Evolutionary conservation across 1,140 invertebrate species (phyloP).

Genomic region (Semibalanus balanoides): DNA sequence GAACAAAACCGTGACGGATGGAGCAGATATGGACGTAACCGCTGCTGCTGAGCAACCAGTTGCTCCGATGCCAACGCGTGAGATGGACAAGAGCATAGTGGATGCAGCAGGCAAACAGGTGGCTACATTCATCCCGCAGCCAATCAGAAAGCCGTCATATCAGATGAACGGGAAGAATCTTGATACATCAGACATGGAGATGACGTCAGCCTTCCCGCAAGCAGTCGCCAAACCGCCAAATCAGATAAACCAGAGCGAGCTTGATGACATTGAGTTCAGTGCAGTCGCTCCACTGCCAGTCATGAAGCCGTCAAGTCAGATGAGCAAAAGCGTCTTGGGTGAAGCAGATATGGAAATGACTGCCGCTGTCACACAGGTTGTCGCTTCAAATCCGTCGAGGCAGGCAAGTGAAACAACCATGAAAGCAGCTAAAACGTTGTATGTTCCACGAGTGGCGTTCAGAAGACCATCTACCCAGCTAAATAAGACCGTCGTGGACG

Average conservation of each 20-base stretch:
- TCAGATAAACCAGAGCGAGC: background rate
- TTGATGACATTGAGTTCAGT: background rate
- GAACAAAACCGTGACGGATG: no score
- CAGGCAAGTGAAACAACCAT: no score
- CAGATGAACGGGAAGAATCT: background rate
- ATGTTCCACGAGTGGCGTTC: background rate
- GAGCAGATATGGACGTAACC: background rate
- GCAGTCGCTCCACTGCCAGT: background rate
- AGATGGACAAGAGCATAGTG: background rate
- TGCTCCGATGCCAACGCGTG: background rate
- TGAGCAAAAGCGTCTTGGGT: background rate
- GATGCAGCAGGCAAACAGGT: background rate
- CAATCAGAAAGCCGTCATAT: background rate
- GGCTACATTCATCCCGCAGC: no score
- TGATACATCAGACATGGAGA: background rate
- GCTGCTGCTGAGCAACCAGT: no score
- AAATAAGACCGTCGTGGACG: no score
- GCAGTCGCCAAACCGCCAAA: background rate
- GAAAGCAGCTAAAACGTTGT: no score
- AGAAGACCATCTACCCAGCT: no score
- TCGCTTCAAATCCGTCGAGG: no score
- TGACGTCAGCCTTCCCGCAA: background rate
- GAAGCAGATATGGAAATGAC: background rate
- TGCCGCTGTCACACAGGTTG: no score
- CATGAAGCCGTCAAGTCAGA: background rate